Evolutionary conservation across 1,140 invertebrate species (phyloP).

Genomic region (Sminthurides bifidus): DNA sequence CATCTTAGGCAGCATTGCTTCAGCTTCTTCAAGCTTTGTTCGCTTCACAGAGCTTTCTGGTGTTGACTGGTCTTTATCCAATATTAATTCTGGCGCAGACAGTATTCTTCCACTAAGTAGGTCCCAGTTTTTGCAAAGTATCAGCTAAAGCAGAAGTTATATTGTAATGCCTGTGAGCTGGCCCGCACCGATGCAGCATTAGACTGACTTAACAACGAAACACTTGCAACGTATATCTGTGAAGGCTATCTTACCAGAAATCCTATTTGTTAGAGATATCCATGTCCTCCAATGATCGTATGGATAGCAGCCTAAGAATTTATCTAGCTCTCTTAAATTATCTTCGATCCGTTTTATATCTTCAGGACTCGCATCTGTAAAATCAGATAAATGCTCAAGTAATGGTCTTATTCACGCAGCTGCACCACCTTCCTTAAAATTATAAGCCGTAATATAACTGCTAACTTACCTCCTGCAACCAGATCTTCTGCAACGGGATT

Average conservation of each 20-base stretch:
- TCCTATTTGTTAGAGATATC: slow-evolving; percentile 63
- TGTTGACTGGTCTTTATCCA: slow-evolving; percentile 24
- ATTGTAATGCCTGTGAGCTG: too few species aligned
- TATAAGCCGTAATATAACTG: background rate
- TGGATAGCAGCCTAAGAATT: slow-evolving; percentile 78
- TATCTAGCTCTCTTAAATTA: slow-evolving; percentile 67
- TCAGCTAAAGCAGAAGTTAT: slow-evolving; percentile 36
- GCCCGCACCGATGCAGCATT: background rate
- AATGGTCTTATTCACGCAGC: background rate
- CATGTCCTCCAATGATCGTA: slow-evolving; percentile 78
- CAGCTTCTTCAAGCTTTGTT: slow-evolving; percentile 50
- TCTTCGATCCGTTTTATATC: slow-evolving; percentile 49
- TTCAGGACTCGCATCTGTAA: slow-evolving; percentile 44
- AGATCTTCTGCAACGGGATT: slow-evolving; percentile 1
- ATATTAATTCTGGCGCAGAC: slow-evolving; percentile 25
- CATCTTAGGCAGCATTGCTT: slow-evolving; percentile 66
- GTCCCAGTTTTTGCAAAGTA: slow-evolving; percentile 45
- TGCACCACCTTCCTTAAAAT: background rate
- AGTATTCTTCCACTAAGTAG: slow-evolving; percentile 41
- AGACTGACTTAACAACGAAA: background rate
- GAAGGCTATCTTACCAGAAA: slow-evolving; percentile 44
- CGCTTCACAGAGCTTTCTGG: background rate
- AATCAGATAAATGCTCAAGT: slow-evolving; percentile 8
- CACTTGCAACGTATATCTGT: background rate
- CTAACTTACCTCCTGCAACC: background rate